Base-by-base conservation (phyloP, 2,888 invertebrate species). In the Bombyx huttoni region DNA sequence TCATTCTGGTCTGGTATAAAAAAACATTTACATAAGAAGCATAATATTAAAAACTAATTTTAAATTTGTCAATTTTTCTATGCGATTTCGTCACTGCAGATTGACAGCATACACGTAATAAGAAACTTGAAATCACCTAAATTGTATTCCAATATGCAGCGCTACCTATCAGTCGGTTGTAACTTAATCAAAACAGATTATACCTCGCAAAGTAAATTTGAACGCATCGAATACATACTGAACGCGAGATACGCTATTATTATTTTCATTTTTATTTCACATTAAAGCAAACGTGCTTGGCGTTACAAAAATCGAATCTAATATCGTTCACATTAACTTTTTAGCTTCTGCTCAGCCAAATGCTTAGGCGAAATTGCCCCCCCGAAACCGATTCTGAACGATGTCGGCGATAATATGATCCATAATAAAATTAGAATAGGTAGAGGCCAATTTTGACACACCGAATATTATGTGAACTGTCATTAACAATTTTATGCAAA, bases 401-500 rank as follows among this genome's bases (percentile, higher is more conserved):
- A 67, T 68, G 62, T 63, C 63, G 62, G 68, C 70, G 78, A 69
- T 73, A 77, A 73, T 73, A 67, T 61, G 66, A 65, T 65, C 68
- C 62, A 62, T 65, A 70, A 72, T 67, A 70, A 73, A 71, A 70
- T 64, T 70, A 61, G 65, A 69, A 76, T 73, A 70, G 72, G 71
- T 68, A 75, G 70, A 70, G 61, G 67, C 69, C 70, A 75, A 79
- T 81, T 78, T 78, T 80, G 70, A 82, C 80, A 79, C 80, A 70
- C 78, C 67, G 73, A 73, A 78, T 73, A 74, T 73, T 71, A 70
- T 75, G 74, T 75, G 77, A 77, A 74, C 77, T 77, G 77, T 74
- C 77, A 81, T 84, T 81, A 84, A 75, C 79, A 79, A 81, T 81
- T 83, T 82, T 82, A 84, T 85, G 84, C 84, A 83, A 83, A 84